Conservation (phyloP, 2,797 vertebrate species). For the Lagothrix lagotricha region DNA sequence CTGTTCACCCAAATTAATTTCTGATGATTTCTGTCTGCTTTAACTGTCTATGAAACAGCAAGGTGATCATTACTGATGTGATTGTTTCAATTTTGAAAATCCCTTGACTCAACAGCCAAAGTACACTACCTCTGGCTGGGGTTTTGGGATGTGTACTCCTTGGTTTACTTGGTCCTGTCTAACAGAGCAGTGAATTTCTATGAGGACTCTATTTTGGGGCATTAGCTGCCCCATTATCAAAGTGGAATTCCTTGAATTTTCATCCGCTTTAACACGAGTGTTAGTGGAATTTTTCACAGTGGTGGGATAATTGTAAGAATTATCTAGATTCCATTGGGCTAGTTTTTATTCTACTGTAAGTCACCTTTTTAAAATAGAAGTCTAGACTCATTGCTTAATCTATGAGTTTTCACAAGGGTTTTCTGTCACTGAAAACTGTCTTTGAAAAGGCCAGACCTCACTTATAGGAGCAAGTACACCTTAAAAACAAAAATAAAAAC, state of each 20-base stretch:
- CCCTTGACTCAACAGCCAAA: background rate
- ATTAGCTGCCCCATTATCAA: background rate
- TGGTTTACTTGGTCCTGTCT: background rate
- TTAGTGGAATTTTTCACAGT: background rate
- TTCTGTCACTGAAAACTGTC: background rate
- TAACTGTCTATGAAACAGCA: background rate
- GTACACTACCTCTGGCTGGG: fast-evolving
- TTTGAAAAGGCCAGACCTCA: background rate
- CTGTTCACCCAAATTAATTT: background rate
- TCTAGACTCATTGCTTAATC: background rate
- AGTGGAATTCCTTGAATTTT: background rate
- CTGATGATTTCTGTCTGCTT: background rate
- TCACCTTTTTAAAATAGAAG: background rate
- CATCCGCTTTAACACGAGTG: background rate
- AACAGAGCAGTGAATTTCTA: background rate
- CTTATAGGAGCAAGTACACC: background rate
- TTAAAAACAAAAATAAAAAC: background rate
- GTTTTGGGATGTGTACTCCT: fast-evolving
- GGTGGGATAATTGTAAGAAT: background rate
- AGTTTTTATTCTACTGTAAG: background rate
- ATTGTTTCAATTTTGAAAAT: background rate
- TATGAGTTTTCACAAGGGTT: background rate
- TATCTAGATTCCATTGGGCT: background rate
- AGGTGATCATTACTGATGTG: background rate
- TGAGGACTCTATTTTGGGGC: background rate